These are phyloP conservation scores for Calypte anna DNA, from an alignment of 2,113 vertebrate species.

Conservation along the genomic window DNA sequence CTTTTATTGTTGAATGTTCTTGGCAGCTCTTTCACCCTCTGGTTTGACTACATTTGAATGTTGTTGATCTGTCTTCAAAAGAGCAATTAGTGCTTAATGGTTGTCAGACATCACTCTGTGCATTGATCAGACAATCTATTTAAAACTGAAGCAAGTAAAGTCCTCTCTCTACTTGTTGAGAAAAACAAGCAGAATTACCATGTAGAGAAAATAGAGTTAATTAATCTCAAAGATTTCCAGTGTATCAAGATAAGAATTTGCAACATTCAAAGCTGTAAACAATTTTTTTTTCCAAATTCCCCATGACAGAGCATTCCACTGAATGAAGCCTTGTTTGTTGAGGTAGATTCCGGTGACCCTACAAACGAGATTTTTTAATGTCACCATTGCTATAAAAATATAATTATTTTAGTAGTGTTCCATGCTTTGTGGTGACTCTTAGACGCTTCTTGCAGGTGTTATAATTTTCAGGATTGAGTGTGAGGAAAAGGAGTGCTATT, in stretches of 20 bases:
- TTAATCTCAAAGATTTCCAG: constrained; percentile 21
- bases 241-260: not conserved
- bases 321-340: not conserved
- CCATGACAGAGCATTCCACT: not conserved
- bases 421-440: not conserved
- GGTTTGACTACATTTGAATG: constrained; percentile 20
- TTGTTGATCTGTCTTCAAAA: constrained; percentile 32
- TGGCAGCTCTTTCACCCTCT: constrained; percentile 19
- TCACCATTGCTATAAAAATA: not conserved
- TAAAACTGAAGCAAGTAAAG: not conserved
- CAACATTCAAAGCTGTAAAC: not conserved
- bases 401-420: not conserved
- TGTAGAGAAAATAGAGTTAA: constrained; percentile 25
- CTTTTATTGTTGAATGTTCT: not conserved
- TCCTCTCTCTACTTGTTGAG: not conserved
- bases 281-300: not conserved
- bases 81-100: constrained; percentile 23
- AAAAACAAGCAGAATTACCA: constrained; percentile 10
- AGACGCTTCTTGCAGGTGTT: not conserved
- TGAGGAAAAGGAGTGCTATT: not conserved
- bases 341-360: not conserved
- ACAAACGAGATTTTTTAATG: not conserved
- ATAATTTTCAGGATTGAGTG: not conserved
- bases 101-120: constrained; percentile 28
- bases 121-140: constrained; percentile 32